These are phyloP conservation scores for Callinectes sapidus DNA, from an alignment of 2,888 invertebrate species.

Conservation along the genomic window DNA sequence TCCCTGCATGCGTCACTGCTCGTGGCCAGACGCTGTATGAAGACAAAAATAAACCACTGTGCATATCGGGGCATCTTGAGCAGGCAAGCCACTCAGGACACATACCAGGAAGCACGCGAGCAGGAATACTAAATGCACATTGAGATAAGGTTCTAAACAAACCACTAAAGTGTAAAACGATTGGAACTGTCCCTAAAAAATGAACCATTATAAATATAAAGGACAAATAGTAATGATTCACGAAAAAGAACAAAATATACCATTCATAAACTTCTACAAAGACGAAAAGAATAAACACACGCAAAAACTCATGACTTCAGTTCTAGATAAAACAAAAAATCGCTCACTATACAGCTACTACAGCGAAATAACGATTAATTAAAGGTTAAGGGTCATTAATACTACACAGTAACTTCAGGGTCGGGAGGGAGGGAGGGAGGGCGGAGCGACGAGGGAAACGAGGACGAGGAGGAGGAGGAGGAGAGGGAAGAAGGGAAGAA, in stretches of 20 bases:
- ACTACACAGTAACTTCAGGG: background rate
- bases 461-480: background rate
- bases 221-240: background rate
- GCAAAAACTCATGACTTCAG: background rate
- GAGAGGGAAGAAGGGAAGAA: background rate
- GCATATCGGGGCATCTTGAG: background rate
- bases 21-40: background rate
- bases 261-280: background rate
- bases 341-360: background rate
- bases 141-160: background rate
- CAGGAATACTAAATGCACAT: background rate
- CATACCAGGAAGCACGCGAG: constrained; percentile 3
- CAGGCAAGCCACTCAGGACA: background rate
- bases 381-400: background rate
- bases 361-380: background rate
- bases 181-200: background rate
- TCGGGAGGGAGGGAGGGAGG: background rate
- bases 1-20: background rate
- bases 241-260: background rate
- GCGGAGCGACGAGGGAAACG: background rate
- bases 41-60: background rate
- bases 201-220: background rate
- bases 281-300: background rate
- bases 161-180: background rate
- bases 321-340: background rate